Conservation (phyloP, 2,888 invertebrate genomes). For the Drosophila subsilvestris region DNA sequence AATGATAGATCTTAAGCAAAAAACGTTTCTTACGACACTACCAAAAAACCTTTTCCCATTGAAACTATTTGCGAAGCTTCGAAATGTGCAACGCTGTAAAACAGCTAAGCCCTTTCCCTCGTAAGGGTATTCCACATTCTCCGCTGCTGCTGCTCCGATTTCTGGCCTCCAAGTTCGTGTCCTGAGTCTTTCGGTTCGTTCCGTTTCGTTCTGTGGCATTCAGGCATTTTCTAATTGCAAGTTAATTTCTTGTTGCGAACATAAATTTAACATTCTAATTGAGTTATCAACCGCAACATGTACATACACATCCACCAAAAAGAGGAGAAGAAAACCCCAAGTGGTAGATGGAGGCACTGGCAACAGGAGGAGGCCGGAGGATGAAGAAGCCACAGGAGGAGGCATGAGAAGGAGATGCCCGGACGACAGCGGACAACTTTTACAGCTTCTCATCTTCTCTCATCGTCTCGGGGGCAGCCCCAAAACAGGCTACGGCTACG, state of each 20-base stretch:
- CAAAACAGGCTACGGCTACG: constrained; percentile 41
- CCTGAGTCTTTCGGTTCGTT: constrained; percentile 67
- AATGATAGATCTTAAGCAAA: no score
- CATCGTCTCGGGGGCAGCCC: constrained; percentile 14
- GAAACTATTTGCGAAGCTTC: no score
- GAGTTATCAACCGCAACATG: constrained; percentile 81
- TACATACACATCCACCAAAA: constrained; percentile 50
- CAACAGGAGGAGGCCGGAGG: constrained; percentile 25
- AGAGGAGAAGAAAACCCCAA: constrained; percentile 47
- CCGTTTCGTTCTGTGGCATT: constrained; percentile 28
- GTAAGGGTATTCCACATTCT: constrained; percentile 27
- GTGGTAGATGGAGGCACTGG: constrained; percentile 45
- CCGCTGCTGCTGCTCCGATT: constrained; percentile 5
- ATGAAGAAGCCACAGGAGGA: constrained; percentile 11
- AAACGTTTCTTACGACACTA: no score
- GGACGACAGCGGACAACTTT: constrained; percentile 63
- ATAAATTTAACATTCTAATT: constrained; percentile 82
- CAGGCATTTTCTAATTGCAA: constrained; percentile 79
- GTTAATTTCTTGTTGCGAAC: constrained; percentile 81
- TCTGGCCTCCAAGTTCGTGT: constrained; percentile 66
- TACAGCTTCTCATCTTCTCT: constrained; percentile 54
- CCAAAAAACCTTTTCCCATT: no score
- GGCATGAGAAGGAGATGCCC: constrained; percentile 40
- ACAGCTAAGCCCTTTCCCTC: neutral
- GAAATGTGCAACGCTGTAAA: neutral